phyloP scores from a whole-genome alignment of 2,797 vertebrate genomes.

The Notolepis coatsorum region DNA sequence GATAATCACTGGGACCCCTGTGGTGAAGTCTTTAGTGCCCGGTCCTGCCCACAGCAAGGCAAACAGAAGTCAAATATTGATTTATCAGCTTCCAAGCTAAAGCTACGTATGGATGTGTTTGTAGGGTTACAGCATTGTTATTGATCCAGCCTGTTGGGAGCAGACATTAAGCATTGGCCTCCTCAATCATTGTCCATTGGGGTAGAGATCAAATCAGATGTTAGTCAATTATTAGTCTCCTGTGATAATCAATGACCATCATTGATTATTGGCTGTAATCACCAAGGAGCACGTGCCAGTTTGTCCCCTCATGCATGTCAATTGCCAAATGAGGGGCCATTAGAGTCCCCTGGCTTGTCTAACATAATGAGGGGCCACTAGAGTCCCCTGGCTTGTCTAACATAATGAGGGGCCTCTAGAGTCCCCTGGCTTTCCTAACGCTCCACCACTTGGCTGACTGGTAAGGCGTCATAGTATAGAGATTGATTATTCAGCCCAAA shows the following conservation, averaged over 20 bases:
- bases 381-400: no score
- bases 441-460: no score
- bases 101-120: conserved; percentile 57
- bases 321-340: conserved; percentile 26
- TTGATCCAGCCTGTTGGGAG: conserved; percentile 46
- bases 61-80: background rate
- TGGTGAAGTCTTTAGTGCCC: background rate
- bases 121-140: conserved; percentile 40
- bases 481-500: no score
- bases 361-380: conserved; percentile 18
- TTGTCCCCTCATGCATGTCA: background rate
- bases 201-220: conserved; percentile 35
- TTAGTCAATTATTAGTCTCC: conserved; percentile 31
- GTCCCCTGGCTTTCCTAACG: no score
- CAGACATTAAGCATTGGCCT: conserved; percentile 46
- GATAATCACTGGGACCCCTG: no score
- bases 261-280: conserved; percentile 32
- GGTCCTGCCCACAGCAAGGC: background rate
- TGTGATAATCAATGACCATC: conserved; percentile 32
- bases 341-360: no score
- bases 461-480: no score
- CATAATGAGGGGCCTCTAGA: conserved; percentile 17
- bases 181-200: conserved; percentile 53
- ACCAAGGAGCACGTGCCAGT: conserved; percentile 1
- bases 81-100: conserved; percentile 15